These are phyloP conservation scores for Rhinogobio ventralis DNA, from an alignment of 2,797 vertebrate species.

Conservation along the genomic window DNA sequence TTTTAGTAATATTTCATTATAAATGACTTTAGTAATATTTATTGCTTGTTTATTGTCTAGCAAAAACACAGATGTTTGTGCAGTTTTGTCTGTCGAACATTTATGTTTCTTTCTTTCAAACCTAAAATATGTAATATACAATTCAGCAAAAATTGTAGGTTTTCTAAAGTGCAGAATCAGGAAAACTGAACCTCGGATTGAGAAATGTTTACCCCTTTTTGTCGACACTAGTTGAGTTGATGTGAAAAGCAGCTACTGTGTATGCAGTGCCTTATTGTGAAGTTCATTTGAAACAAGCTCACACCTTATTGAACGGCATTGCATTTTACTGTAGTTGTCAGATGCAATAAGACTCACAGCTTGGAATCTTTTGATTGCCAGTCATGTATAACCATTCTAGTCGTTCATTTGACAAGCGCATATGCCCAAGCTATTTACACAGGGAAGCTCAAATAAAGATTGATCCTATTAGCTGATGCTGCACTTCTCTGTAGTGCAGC, in stretches of 20 bases:
- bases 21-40: too few relatives aligned
- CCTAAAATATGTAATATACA: conserved; percentile 39
- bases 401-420: conserved; percentile 49
- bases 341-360: conserved; percentile 49
- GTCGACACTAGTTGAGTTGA: conserved; percentile 12
- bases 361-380: conserved; percentile 57
- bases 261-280: conserved; percentile 42
- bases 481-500: neutral
- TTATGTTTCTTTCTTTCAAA: neutral
- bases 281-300: conserved; percentile 41
- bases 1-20: too few relatives aligned
- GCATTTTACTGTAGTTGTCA: conserved; percentile 52
- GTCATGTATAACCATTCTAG: conserved; percentile 54
- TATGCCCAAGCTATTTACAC: conserved; percentile 51
- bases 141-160: conserved; percentile 44
- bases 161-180: conserved; percentile 54
- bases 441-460: conserved; percentile 54
- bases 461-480: conserved; percentile 53
- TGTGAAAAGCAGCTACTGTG: conserved; percentile 48
- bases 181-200: conserved; percentile 35
- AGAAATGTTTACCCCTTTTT: conserved; percentile 47
- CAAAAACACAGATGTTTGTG: neutral
- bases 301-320: conserved; percentile 36
- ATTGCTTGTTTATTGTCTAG: too few relatives aligned
- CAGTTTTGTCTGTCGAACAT: too few relatives aligned